phyloP scores from a whole-genome alignment of 2,113 vertebrate genomes.

The Callipepla squamata region DNA sequence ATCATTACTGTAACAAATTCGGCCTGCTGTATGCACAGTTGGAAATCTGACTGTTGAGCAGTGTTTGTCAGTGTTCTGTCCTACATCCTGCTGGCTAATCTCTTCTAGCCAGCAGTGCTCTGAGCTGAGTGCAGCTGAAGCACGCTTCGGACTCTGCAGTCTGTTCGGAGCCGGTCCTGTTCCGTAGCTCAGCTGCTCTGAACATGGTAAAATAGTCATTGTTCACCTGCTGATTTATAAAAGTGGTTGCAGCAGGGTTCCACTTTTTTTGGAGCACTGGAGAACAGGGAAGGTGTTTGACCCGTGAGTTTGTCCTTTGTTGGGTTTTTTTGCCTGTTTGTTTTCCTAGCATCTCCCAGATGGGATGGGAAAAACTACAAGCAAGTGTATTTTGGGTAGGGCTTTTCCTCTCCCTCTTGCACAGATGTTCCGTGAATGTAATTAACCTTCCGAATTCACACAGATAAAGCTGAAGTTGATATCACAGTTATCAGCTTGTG shows the following conservation, averaged over 20 bases:
- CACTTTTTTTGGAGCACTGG: background rate
- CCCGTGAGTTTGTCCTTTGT: background rate
- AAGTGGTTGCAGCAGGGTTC: background rate
- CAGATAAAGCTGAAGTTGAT: no score
- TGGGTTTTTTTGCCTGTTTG: background rate
- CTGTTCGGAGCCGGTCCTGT: rapidly evolving
- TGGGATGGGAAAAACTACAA: background rate
- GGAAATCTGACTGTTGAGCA: background rate
- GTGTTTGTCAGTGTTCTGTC: background rate
- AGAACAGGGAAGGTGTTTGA: background rate
- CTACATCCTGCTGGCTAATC: background rate
- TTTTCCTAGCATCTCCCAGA: background rate
- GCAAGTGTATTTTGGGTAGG: background rate
- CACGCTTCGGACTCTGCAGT: background rate
- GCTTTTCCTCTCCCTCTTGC: background rate
- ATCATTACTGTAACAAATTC: background rate
- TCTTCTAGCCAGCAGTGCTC: background rate
- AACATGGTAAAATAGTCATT: background rate
- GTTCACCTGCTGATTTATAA: background rate
- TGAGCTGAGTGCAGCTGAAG: background rate
- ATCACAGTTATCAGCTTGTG: background rate
- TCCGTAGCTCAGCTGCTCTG: background rate
- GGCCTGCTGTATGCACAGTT: background rate
- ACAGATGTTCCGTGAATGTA: background rate
- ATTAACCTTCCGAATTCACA: background rate